Percentiles rank a stretch among this genome's conserved stretches.
phyloP scores from a whole-genome alignment of 2,888 invertebrate genomes.

The Apoda limacodes region DNA sequence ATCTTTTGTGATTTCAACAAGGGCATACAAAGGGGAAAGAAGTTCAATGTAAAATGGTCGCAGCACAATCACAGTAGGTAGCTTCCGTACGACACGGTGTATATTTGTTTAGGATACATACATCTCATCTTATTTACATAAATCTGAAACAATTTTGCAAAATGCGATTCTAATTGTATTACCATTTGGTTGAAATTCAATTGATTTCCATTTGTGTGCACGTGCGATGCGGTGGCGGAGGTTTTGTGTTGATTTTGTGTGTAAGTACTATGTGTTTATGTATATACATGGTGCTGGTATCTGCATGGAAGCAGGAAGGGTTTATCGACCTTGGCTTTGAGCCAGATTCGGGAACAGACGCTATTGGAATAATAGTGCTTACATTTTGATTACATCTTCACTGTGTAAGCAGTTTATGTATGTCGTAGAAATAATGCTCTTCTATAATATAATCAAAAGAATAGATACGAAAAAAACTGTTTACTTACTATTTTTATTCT shows the following conservation, averaged over 20 bases:
- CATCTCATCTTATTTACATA: slow-evolving; percentile 55
- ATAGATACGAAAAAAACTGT: no score
- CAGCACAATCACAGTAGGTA: slow-evolving; percentile 33
- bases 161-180: slow-evolving; percentile 32
- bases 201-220: slow-evolving; percentile 24
- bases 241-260: slow-evolving; percentile 22
- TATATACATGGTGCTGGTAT: slow-evolving; percentile 25
- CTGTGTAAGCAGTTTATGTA: no score
- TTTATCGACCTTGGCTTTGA: slow-evolving; percentile 58
- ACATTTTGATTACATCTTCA: no score
- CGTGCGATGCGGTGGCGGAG: slow-evolving; percentile 27
- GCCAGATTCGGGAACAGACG: slow-evolving; percentile 50
- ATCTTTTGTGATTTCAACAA: slow-evolving; percentile 9
- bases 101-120: slow-evolving; percentile 63
- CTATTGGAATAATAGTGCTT: slow-evolving; percentile 36
- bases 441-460: no score
- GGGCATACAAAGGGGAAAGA: slow-evolving; percentile 17
- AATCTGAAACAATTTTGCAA: slow-evolving; percentile 20
- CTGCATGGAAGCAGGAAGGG: slow-evolving; percentile 40
- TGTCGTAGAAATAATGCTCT: no score
- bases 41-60: slow-evolving; percentile 34
- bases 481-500: no score
- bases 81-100: slow-evolving; percentile 50
- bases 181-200: slow-evolving; percentile 30
- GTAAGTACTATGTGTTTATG: slow-evolving; percentile 29